Percentiles rank a stretch among this genome's conserved stretches.
These are phyloP conservation scores for Polyommatus icarus DNA, from an alignment of 2,888 invertebrate species.

Conservation along the genomic window DNA sequence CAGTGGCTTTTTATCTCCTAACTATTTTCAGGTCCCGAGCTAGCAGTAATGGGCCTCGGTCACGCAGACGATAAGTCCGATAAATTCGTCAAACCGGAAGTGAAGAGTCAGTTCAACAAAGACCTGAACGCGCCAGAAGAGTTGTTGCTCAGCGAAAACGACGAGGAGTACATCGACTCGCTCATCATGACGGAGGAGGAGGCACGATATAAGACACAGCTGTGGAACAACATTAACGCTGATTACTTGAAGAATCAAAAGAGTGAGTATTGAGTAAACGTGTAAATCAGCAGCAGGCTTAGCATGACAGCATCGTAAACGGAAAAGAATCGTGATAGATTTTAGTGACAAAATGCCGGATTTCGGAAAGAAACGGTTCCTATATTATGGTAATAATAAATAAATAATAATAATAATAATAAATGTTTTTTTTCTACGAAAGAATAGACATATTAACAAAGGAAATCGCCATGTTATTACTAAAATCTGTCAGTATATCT, in stretches of 20 bases:
- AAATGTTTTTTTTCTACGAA: too few relatives aligned
- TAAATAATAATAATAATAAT: too few relatives aligned
- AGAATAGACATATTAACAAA: too few relatives aligned
- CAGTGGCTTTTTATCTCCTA: too few relatives aligned
- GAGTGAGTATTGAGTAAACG: conserved; percentile 65
- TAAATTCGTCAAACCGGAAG: conserved; percentile 64
- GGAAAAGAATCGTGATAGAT: too few relatives aligned
- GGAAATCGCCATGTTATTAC: too few relatives aligned
- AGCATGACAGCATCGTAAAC: too few relatives aligned
- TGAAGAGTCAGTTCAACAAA: conserved; percentile 53
- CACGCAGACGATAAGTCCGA: conserved; percentile 58
- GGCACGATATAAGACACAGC: conserved; percentile 86
- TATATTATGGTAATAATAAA: too few relatives aligned
- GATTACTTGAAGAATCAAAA: conserved; percentile 92
- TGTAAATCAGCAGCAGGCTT: too few relatives aligned
- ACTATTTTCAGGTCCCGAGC: conserved; percentile 81
- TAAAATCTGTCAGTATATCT: too few relatives aligned
- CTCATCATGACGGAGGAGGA: conserved; percentile 90
- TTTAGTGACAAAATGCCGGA: too few relatives aligned
- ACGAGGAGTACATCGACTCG: conserved; percentile 94
- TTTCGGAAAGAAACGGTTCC: too few relatives aligned
- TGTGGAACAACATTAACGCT: conserved; percentile 95
- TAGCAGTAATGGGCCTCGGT: conserved; percentile 88
- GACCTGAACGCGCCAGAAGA: conserved; percentile 72
- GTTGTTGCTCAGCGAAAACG: conserved; percentile 86